Conservation (phyloP, 2,113 vertebrate genomes). For the Cyphomyrus plagiostoma region DNA sequence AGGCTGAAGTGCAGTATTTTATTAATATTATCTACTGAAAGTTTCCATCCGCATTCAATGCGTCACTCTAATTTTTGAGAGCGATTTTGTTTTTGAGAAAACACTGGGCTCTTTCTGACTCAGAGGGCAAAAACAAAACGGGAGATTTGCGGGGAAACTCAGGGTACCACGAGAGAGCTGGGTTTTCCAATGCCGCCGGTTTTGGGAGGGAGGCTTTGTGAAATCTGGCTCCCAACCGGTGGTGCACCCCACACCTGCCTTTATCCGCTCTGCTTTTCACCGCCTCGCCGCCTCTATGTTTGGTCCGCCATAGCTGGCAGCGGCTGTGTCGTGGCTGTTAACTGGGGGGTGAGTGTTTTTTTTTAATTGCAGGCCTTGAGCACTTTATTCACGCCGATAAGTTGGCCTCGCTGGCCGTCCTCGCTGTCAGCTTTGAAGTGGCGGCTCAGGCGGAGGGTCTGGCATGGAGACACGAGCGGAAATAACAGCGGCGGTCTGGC, state of each 20-base stretch:
- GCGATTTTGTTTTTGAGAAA: background rate
- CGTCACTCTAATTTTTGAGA: background rate
- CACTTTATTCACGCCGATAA: conserved; percentile 42
- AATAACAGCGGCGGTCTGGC: conserved; percentile 44
- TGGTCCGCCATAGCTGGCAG: background rate
- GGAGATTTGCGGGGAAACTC: background rate
- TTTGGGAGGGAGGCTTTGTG: background rate
- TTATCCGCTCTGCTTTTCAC: background rate
- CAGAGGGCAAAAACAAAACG: background rate
- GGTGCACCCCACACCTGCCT: background rate
- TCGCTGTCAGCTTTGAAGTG: conserved; percentile 23
- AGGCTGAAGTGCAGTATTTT: background rate
- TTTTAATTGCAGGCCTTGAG: conserved; percentile 24
- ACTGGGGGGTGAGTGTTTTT: conserved; percentile 4
- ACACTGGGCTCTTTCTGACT: conserved; percentile 8
- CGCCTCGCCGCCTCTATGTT: background rate
- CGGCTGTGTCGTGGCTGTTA: background rate
- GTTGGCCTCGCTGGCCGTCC: background rate
- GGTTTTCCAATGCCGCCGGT: background rate
- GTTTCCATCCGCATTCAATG: background rate
- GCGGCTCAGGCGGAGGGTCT: conserved; percentile 38
- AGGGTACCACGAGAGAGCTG: background rate
- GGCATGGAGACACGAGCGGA: conserved; percentile 44
- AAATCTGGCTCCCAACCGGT: background rate
- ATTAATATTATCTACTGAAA: background rate